These are phyloP conservation scores for Colossoma macropomum DNA, from an alignment of 2,113 vertebrate species.

Conservation along the genomic window DNA sequence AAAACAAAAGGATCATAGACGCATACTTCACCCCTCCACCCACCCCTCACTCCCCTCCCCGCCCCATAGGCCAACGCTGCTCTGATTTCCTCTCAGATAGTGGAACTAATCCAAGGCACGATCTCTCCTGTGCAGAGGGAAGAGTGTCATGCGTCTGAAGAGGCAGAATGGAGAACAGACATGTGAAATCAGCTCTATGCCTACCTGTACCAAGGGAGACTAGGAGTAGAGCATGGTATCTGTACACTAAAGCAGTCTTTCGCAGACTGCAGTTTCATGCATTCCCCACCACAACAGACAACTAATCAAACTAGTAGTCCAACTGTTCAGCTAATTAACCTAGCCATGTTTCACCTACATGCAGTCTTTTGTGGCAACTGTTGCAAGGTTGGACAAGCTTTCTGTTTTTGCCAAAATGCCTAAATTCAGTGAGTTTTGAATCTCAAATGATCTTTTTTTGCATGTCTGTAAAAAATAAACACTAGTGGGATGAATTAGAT, in stretches of 20 bases:
- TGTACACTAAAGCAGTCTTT: neutral
- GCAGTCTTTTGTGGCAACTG: no score
- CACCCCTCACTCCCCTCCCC: neutral
- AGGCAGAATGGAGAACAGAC: slow-evolving; percentile 65
- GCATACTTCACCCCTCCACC: slow-evolving; percentile 27
- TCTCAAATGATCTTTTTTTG: no score
- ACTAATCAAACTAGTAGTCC: no score
- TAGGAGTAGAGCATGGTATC: slow-evolving; percentile 6
- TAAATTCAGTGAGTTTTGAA: no score
- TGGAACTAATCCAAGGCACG: slow-evolving; percentile 67
- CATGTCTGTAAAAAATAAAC: no score
- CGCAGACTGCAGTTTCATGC: no score
- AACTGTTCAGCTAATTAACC: no score
- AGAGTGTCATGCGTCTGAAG: slow-evolving; percentile 52
- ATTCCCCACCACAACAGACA: no score
- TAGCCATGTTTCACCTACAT: no score
- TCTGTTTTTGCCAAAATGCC: no score
- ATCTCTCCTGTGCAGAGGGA: slow-evolving; percentile 58
- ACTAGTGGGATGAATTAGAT: no score
- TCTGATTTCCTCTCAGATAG: slow-evolving; percentile 64
- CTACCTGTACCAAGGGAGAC: slow-evolving; percentile 26
- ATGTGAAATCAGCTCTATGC: slow-evolving; percentile 64
- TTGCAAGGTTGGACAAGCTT: no score
- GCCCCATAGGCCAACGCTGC: neutral
- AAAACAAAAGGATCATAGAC: slow-evolving; percentile 29